Base-by-base conservation (phyloP, 2,888 invertebrate genomes). In the Cantharis rufa region DNA sequence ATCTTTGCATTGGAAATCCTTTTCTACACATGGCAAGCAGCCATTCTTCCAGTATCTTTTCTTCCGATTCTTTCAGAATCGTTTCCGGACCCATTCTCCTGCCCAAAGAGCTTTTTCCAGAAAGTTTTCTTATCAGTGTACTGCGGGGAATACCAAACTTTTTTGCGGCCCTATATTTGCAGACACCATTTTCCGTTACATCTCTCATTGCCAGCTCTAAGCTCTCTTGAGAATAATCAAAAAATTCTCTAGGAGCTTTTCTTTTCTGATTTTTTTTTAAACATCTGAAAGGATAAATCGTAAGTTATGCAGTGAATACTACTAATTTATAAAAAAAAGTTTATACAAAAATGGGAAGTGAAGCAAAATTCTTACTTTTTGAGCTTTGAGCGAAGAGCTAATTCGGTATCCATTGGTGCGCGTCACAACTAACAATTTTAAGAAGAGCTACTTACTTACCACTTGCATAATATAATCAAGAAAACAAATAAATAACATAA, bases 21-120 rank as follows among this genome's bases (percentile, higher is more conserved):
- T 63, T 76, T n/a, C 48, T 70, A 62, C 72, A 70, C 76, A 76
- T 76, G 15, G 70, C 63, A 61, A 73, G 70, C 48, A 76, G 70
- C 73, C 76, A 76, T 13, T 32, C 69, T 21, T 64, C 72, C 15
- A 76, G 24, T 24, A 62, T 61, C 63, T 69, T 76, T 70, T 76
- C 69, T 62, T 76, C 73, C 70, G 63, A 61, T 73, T 70, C 64
- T 62, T 72, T 70, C 4, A 76, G 62, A 21, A 70, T 70, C 15
- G 76, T 62, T 61, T 69, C 64, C 21, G 72, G 66, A 63, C 72
- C 76, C 69, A 76, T 76, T 71, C 62, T 69, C 18, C 71, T 64
- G 13, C 15, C 11, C 64, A 62, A 15, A 3, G 71, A 16, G 10
- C 21, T 15, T 27, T n/a, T 18, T 9, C 24, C 18, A n/a, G 62